Base-by-base conservation (phyloP, 2,113 vertebrate genomes). In the Scomber japonicus region DNA sequence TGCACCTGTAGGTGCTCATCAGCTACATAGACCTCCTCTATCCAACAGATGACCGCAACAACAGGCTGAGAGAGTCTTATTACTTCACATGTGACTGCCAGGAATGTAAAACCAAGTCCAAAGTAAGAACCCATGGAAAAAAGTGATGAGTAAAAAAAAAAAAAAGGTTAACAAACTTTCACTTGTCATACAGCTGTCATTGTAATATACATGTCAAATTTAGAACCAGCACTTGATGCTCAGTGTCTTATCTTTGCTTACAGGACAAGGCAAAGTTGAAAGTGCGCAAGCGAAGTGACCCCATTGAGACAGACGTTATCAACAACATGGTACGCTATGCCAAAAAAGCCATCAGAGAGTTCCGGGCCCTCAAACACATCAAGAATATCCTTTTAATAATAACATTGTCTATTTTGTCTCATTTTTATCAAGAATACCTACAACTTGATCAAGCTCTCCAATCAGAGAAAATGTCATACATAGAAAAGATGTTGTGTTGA, bases 1-100 rank as follows among this genome's bases (percentile, higher is more conserved):
- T 56, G 21, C 74, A 10, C 24, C 16, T 0, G 1, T 12, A 98
- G 97, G 92, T 98, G 55, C 96, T 97, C 74, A 99, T 96, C 90
- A 98, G 97, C 93, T 99, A 99, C 80, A 99, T 99, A 68, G 98
- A 99, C 83, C 93, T 99, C 40, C 93, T 99, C 15, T 99, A 99
- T 77, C 96, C 97, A 15, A 97, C 97, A 19, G 97, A 97, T 54
- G 98, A 99, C 68, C 94, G 98, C 51, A 98, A 97, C 12, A 96
- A 94, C 78, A 92, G 96, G 69, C 86, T 99, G 55, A 94, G 93
- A 84, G 97, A 99, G 30, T 95, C 94, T 0, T 99, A 99, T 56
- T 98, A 97, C 91, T 99, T 99, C 48, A 96, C 85, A n/a, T 99
- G 98, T 27, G 93, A 96, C 40, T 99, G 98, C 80, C 92, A 64